phyloP scores from a whole-genome alignment of 2,113 vertebrate species.

The Glaucomys volans region DNA sequence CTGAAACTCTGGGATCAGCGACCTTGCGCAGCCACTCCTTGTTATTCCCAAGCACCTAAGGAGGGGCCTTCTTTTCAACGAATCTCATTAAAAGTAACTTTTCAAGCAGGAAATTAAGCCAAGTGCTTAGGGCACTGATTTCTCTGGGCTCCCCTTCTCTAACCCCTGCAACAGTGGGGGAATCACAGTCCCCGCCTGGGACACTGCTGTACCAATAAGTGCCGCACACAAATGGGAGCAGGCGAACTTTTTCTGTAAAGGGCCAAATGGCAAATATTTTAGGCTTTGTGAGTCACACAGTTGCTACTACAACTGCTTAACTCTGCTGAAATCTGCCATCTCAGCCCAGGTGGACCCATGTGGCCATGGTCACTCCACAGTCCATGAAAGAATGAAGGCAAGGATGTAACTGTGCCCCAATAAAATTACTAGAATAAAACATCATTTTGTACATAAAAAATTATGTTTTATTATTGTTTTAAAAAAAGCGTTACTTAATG shows the following conservation, averaged over 20 bases:
- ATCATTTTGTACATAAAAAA: too few relatives aligned
- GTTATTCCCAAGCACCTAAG: neutral
- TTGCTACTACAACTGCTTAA: neutral
- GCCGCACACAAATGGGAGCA: neutral
- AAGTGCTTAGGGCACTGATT: neutral
- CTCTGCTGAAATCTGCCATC: neutral
- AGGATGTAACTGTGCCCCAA: neutral
- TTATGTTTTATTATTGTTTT: too few relatives aligned
- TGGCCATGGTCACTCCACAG: neutral
- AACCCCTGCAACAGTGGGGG: neutral
- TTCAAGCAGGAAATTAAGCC: conserved; percentile 41
- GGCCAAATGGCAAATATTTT: neutral
- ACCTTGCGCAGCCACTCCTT: neutral
- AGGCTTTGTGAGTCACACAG: neutral
- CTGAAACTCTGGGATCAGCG: neutral
- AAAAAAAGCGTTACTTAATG: neutral
- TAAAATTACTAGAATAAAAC: neutral
- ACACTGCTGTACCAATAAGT: neutral
- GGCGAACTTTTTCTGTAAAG: neutral
- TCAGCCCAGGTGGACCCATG: neutral
- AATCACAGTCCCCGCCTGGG: neutral
- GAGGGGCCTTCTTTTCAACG: neutral
- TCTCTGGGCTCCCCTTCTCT: neutral
- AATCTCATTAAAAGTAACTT: conserved; percentile 44
- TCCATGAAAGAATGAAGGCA: neutral